A percentile compares a stretch with the other conserved stretches of the same genome.
These are phyloP conservation scores for Eulemur macaco DNA, from an alignment of 2,113 vertebrate species.

Conservation along the genomic window DNA sequence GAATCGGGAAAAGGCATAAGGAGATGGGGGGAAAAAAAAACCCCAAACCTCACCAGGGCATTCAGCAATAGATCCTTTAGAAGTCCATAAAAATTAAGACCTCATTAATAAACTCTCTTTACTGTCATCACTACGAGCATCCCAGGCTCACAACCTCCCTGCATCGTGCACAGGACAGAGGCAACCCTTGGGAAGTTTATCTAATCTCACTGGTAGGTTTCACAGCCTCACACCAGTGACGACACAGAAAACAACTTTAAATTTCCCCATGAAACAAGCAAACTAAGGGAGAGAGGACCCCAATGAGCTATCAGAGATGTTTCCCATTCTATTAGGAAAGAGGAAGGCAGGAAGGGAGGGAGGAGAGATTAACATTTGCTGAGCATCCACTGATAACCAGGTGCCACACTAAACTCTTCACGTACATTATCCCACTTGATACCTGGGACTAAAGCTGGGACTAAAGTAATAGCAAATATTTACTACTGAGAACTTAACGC, in stretches of 20 bases:
- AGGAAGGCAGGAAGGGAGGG: neutral
- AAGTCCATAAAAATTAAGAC: neutral
- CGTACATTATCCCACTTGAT: fast-evolving
- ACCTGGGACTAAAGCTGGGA: neutral
- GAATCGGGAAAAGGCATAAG: neutral
- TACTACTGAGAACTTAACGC: neutral
- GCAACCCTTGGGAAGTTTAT: neutral
- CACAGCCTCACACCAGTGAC: neutral
- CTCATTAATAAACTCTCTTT: neutral
- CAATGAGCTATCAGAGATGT: neutral
- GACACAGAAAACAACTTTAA: neutral
- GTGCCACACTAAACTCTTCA: neutral
- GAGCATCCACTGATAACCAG: neutral
- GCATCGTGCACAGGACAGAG: neutral
- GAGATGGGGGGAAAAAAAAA: neutral
- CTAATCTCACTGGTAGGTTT: neutral
- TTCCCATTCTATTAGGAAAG: neutral
- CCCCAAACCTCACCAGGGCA: neutral
- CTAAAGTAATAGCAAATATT: conserved; percentile 37
- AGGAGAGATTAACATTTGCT: neutral
- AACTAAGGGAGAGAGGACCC: neutral
- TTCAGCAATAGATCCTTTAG: neutral
- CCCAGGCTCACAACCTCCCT: neutral
- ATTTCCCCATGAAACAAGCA: neutral
- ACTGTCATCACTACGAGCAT: neutral